Evolutionary conservation across 2,888 invertebrate genomes (phyloP), one percentile per base, ranked within the genome.

Genomic region (Altica lythri): DNA sequence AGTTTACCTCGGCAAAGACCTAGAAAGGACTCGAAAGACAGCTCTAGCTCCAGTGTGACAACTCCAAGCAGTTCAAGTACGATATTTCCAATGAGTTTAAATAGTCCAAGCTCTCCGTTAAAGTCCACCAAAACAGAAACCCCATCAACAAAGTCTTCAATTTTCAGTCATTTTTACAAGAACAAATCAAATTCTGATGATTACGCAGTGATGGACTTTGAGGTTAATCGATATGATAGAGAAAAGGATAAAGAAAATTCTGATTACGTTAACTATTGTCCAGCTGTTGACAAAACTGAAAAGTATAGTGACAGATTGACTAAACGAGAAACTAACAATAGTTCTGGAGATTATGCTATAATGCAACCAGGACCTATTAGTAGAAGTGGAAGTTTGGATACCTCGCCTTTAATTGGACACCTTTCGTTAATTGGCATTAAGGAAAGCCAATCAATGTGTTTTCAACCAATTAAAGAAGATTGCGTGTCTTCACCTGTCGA

Each of bases 71-170:
- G 79, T 51, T 75, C 83, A 4, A 81, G 81, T 50, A 84, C 86
- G 0, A 83, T 87, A 55, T 88, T 88, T 72, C 86, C 87, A 1
- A 80, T 87, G 65, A 85, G 83, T 55, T 72, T 86, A 35, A 86
- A 86, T 69, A 85, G 86, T 61, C 86, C 86, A 0, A 81, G 82
- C 10, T 84, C 85, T 2, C 86, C 86, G 0, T 77, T 80, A 14
- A 83, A 82, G 59, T 71, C 76, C 1, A 76, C 51, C 16, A 63
- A 59, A 42, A 27, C 49, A n/a, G 60, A 59, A 10, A 57, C 50
- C 65, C 68, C 29, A 56, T 68, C 35, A 70, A 70, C 59, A 67
- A 67, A 19, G 18, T 4, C 35, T 6, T 30, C 44, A 3, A 12
- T 32, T 10, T 29, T 29, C 40, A 51, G 4, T 22, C 6, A 10